Evolutionary conservation across 2,888 invertebrate genomes (phyloP), one percentile per base, ranked within the genome.

Genomic region (Archaeoteleia sp.): DNA sequence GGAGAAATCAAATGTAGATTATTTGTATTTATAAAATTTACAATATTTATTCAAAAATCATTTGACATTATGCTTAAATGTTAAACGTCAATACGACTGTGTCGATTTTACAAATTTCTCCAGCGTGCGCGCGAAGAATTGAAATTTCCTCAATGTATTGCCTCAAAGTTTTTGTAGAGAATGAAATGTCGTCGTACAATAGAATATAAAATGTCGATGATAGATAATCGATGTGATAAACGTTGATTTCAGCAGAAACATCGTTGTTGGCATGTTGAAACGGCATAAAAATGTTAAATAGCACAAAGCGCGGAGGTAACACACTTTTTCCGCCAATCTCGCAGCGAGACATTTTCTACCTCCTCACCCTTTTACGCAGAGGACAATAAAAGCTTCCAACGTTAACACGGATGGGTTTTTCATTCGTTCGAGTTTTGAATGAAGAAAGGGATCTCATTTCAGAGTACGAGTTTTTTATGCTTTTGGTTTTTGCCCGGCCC

Each of bases 341-440:
- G 40, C 15, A 54, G 48, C 66, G 40, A 48, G 63, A 57, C 42
- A 63, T 57, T 57, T 61, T 61, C 54, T 48, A 45, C 49, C 55
- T 60, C 63, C 60, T 58, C 65, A 40, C 67, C 66, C 68, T 70
- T 75, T 74, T 51, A 61, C 60, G 61, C 74, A 61, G 62, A 71
- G 74, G 78, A 80, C 80, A 78, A 81, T 81, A 80, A 81, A 79
- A 79, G 76, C 78, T 76, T 72, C 72, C 72, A 66, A 71, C 73
- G 67, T 68, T 75, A 73, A 71, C 70, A 70, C 74, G 72, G 62
- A 73, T 65, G 72, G 63, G 73, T 75, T 76, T 73, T 76, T 78
- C 77, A 79, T 80, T 78, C 74, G 74, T 76, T 77, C 75, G 78
- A 77, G 76, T 78, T 80, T 80, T 71, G 72, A 76, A 75, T 71